Conservation (phyloP, 1,140 invertebrate species). For the Cephus cinctus region DNA sequence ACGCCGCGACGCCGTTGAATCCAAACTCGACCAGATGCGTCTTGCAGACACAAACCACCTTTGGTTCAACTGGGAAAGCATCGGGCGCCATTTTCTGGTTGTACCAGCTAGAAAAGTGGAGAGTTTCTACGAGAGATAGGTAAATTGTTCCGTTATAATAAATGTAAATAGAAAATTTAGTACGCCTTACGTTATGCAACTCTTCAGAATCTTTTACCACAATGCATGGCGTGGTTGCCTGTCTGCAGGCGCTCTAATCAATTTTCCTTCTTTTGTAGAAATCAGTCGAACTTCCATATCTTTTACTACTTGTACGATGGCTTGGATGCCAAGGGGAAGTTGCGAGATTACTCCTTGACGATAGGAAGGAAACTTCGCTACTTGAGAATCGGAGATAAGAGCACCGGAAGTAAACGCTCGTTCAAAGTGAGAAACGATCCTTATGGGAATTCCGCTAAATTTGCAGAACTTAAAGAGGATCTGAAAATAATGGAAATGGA, state of each 20-base stretch:
- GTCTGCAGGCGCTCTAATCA: constrained; percentile 6
- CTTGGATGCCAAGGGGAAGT: constrained; percentile 63
- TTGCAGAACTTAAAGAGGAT: constrained; percentile 62
- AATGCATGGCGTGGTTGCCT: neutral
- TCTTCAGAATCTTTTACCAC: too few species aligned
- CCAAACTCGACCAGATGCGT: constrained; percentile 82
- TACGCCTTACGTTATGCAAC: too few species aligned
- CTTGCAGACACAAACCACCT: constrained; percentile 82
- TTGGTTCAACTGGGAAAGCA: constrained; percentile 79
- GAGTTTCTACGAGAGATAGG: constrained; percentile 80
- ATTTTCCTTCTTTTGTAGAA: constrained; percentile 54
- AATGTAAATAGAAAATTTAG: neutral
- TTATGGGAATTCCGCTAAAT: constrained; percentile 61
- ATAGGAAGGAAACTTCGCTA: constrained; percentile 76
- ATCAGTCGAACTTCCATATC: constrained; percentile 86
- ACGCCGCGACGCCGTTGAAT: constrained; percentile 84
- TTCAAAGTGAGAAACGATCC: constrained; percentile 62
- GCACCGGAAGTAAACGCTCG: constrained; percentile 48
- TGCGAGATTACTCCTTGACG: constrained; percentile 65
- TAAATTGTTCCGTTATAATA: constrained; percentile 37
- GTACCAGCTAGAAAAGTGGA: constrained; percentile 85
- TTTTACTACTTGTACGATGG: constrained; percentile 89
- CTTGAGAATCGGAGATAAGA: constrained; percentile 64
- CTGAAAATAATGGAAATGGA: constrained; percentile 73
- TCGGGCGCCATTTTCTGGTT: constrained; percentile 83